Base-by-base conservation (phyloP, 2,797 vertebrate genomes). In the Mus caroli region DNA sequence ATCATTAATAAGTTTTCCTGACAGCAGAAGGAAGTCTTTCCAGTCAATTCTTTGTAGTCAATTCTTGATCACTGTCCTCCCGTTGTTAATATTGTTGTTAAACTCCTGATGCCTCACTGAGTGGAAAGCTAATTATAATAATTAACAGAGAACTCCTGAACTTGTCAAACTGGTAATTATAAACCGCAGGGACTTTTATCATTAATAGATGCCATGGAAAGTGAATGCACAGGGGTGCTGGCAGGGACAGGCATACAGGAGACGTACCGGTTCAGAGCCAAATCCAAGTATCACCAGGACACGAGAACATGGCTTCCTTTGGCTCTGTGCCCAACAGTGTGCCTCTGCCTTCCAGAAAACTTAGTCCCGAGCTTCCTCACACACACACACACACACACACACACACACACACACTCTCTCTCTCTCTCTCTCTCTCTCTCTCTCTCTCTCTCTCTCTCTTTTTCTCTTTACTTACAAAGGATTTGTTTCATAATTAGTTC, bases 141-240 rank as follows among this genome's bases (percentile, higher is more conserved):
- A 99, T 99, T 99, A 99, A 98, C 98, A 98, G 98, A 97, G 98
- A 98, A 98, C 98, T 98, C 97, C 52, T 98, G 98, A 98, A 99
- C 98, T 98, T 98, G 98, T 99, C 98, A 98, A 98, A 98, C 98
- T 98, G 98, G 98, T 98, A 99, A 99, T 99, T 99, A 99, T 97
- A 98, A 99, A 98, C 98, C 95, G 40, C 64, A 1, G 98, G 98
- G 98, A 98, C 97, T 98, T 98, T 92, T 98, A 98, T 98, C 98
- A 98, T 97, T 98, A 98, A 90, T 98, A 98, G 98, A 98, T 98
- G 97, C 95, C 78, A 3, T 95, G 97, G 93, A 69, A 98, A 97
- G 97, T 69, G 90, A 95, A 97, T 92, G 67, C 79, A 40, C 31
- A 64, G 96, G 96, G 93, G 93, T 54, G 92, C 15, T 83, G 92